A percentile compares a stretch with the other conserved stretches of the same genome.
phyloP scores from a whole-genome alignment of 2,797 vertebrate genomes.

The Eospalax fontanierii region DNA sequence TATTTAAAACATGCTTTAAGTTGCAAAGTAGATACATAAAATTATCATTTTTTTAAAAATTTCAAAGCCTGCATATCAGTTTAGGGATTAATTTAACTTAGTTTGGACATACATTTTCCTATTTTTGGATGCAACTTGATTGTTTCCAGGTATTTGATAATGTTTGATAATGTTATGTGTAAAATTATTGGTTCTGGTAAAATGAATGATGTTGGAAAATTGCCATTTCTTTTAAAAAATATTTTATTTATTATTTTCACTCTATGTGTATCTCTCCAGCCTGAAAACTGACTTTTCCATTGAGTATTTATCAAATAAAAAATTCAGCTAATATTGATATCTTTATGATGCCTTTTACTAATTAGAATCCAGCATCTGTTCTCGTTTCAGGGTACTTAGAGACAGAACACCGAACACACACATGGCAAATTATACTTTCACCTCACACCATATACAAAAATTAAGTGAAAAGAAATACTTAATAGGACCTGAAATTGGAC shows the following conservation, averaged over 20 bases:
- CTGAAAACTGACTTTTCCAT: not conserved
- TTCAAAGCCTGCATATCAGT: conserved; percentile 21
- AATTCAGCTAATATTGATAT: not conserved
- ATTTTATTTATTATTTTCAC: too few relatives aligned
- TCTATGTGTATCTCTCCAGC: too few relatives aligned
- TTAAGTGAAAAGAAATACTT: not conserved
- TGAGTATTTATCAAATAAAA: not conserved
- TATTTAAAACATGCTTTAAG: not conserved
- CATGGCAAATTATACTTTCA: not conserved
- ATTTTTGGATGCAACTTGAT: not conserved
- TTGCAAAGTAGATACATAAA: conserved; percentile 2
- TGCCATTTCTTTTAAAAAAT: too few relatives aligned
- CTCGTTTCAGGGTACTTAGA: not conserved
- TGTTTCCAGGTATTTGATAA: not conserved
- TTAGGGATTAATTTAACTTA: not conserved
- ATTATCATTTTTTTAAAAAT: not conserved
- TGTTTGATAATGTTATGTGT: not conserved
- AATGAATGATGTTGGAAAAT: not conserved
- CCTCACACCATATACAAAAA: not conserved
- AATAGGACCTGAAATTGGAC: not conserved
- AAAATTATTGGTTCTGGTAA: conserved; percentile 18
- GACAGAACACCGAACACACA: not conserved
- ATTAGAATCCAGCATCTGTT: not conserved
- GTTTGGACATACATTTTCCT: not conserved
- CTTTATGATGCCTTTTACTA: not conserved